A percentile compares a stretch with the other conserved stretches of the same genome.
Conservation (phyloP, 2,888 invertebrate species). For the Orchestes rusci region DNA sequence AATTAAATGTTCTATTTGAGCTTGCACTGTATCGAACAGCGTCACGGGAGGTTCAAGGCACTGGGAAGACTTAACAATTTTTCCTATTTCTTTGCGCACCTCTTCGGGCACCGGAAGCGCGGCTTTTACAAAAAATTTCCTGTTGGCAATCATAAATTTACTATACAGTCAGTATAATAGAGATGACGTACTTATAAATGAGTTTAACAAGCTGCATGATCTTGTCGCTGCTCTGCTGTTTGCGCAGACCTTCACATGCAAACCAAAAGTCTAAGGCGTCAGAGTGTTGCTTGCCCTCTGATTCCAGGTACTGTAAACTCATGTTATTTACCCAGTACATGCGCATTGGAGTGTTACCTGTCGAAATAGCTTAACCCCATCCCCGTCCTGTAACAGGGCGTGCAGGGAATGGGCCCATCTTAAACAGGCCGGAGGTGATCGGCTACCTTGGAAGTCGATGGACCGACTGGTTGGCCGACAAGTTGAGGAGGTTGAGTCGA, state of each 20-base stretch:
- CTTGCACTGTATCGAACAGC: conserved; percentile 70
- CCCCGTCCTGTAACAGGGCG: conserved; percentile 78
- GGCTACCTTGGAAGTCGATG: conserved; percentile 9
- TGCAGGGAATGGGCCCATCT: conserved; percentile 86
- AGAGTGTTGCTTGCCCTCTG: conserved; percentile 70
- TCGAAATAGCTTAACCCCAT: conserved; percentile 83
- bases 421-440: conserved; percentile 61
- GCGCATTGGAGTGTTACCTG: too few relatives aligned
- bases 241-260: conserved; percentile 82
- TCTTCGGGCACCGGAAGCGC: conserved; percentile 71
- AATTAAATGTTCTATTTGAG: conserved; percentile 70
- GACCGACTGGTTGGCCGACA: conserved; percentile 22
- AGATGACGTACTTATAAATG: conserved; percentile 61
- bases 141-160: conserved; percentile 17
- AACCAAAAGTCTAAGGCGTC: conserved; percentile 89
- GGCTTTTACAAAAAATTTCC: conserved; percentile 35
- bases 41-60: conserved; percentile 53
- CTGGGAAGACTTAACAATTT: conserved; percentile 64
- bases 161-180: neutral
- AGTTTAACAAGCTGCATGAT: conserved; percentile 71
- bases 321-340: neutral
- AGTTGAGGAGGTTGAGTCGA: conserved; percentile 28
- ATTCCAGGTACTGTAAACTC: conserved; percentile 59
- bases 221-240: conserved; percentile 65
- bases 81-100: conserved; percentile 69